Evolutionary conservation across 2,888 invertebrate species (phyloP).

Genomic region (Kryphioiulus occultus): DNA sequence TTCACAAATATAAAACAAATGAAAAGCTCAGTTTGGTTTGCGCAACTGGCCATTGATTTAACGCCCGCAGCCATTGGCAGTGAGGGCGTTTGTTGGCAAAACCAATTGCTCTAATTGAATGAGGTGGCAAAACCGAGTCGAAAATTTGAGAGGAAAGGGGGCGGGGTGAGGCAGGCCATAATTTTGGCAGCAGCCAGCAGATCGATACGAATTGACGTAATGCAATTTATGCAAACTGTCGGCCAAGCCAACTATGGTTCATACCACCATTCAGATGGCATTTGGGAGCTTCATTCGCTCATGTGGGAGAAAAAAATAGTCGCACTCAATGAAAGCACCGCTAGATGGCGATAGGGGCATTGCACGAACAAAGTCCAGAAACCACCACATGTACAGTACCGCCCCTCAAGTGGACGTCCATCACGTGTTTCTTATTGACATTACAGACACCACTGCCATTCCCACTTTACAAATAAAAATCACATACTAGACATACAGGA

Average conservation of each 20-base stretch:
- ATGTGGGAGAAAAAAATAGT: not conserved
- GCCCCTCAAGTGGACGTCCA: no score
- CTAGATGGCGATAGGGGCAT: not conserved
- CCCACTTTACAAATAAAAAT: not conserved
- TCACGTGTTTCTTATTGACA: no score
- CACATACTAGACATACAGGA: no score
- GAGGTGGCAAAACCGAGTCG: not conserved
- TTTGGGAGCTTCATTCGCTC: constrained; percentile 29
- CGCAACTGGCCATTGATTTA: not conserved
- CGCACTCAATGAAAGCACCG: not conserved
- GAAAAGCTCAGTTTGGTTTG: not conserved
- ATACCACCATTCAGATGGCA: not conserved
- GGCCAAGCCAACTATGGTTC: constrained; percentile 22
- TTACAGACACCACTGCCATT: not conserved
- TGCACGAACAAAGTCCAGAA: not conserved
- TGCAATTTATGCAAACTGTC: constrained; percentile 46
- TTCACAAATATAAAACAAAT: no score
- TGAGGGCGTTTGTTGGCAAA: not conserved
- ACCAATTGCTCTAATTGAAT: constrained; percentile 13
- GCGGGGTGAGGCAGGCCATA: not conserved
- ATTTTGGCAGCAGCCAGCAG: constrained; percentile 39
- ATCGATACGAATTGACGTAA: constrained; percentile 47
- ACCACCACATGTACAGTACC: no score
- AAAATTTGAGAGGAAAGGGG: constrained; percentile 33
- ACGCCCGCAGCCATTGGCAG: not conserved